These are phyloP conservation scores for Agapetus fuscipes DNA, from an alignment of 2,888 invertebrate species.

Conservation along the genomic window DNA sequence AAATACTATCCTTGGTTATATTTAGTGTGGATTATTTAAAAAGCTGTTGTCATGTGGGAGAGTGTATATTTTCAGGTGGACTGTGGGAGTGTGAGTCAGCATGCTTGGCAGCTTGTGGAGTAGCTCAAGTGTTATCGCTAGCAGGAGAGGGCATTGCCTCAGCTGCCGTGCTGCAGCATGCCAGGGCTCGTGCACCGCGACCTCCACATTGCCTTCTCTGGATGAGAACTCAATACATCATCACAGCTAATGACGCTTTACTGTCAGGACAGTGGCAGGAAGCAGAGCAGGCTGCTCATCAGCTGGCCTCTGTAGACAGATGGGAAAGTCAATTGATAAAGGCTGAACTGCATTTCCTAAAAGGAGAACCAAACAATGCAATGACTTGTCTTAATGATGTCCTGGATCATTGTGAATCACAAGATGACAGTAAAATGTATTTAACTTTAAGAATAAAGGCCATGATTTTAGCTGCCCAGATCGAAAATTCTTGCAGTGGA, in stretches of 20 bases:
- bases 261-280: conserved; percentile 44
- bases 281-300: conserved; percentile 58
- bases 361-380: conserved; percentile 40
- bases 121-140: conserved; percentile 27
- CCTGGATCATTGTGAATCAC: conserved; percentile 42
- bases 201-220: conserved; percentile 17
- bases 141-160: conserved; percentile 25
- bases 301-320: conserved; percentile 55
- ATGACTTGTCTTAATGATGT: conserved; percentile 42
- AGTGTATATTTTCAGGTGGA: conserved; percentile 10
- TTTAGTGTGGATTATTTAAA: not conserved
- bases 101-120: conserved; percentile 31
- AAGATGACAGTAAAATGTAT: conserved; percentile 43
- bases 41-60: not conserved
- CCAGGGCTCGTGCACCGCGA: conserved; percentile 23
- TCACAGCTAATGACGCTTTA: conserved; percentile 16
- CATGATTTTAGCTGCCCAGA: conserved; percentile 58
- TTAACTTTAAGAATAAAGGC: conserved; percentile 52
- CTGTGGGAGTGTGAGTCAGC: conserved; percentile 23
- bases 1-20: conserved; percentile 27
- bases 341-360: conserved; percentile 47
- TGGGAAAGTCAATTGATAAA: conserved; percentile 53
- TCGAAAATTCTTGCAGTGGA: conserved; percentile 52
- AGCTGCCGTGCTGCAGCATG: conserved; percentile 34
- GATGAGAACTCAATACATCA: conserved; percentile 19